Evolutionary conservation across 2,113 vertebrate species (phyloP).

Genomic region (Spea bombifrons): DNA sequence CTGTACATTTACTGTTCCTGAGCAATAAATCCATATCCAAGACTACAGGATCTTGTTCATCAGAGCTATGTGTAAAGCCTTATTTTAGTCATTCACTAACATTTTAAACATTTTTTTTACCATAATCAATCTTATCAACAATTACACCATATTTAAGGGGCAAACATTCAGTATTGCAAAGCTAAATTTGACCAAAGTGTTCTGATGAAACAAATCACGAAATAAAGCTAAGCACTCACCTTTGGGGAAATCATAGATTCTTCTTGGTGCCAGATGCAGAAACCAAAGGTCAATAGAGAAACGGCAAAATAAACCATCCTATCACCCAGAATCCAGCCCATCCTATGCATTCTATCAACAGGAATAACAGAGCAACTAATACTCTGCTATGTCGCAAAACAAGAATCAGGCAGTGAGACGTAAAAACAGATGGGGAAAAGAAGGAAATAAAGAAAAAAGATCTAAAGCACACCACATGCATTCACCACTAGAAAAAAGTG

Average conservation of each 20-base stretch:
- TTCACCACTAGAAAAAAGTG: conserved; percentile 6
- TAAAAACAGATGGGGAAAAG: conserved; percentile 1
- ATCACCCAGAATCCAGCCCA: neutral
- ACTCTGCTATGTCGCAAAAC: neutral
- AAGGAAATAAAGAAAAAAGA: conserved; percentile 13
- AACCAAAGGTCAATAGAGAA: conserved; percentile 6
- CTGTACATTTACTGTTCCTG: neutral
- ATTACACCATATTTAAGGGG: too few species aligned
- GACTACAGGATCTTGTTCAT: neutral
- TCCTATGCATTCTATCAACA: neutral
- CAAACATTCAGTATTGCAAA: neutral
- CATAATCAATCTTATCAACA: too few species aligned
- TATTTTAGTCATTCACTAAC: too few species aligned
- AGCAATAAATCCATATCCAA: neutral
- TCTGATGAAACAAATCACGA: neutral
- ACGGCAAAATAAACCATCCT: conserved; percentile 5
- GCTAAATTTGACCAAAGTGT: neutral
- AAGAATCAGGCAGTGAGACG: neutral
- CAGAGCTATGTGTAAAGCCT: too few species aligned
- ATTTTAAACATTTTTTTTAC: too few species aligned
- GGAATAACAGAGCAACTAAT: neutral
- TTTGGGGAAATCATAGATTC: conserved; percentile 3
- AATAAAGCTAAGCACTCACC: conserved; percentile 25
- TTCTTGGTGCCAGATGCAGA: conserved; percentile 21
- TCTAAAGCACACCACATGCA: conserved; percentile 8